phyloP scores from a whole-genome alignment of 2,888 invertebrate genomes.

The Pristionchus japonicus region DNA sequence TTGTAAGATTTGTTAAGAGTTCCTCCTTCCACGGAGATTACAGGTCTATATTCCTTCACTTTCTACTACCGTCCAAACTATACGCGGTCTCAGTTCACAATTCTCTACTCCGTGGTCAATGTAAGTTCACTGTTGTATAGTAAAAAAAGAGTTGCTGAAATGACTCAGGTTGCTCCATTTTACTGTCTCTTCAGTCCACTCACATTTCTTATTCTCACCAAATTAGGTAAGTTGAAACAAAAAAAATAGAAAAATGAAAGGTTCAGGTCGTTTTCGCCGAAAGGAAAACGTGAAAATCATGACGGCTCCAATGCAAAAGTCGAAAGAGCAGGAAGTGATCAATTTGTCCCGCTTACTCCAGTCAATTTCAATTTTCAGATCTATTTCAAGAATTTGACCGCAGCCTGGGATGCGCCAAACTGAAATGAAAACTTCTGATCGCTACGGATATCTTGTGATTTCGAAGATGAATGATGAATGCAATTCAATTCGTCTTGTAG shows the following conservation, averaged over 20 bases:
- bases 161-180: background rate
- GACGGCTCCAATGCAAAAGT: background rate
- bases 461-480: background rate
- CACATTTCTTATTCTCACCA: background rate
- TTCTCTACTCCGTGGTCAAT: background rate
- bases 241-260: background rate
- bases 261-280: background rate
- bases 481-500: background rate
- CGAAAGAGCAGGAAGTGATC: background rate
- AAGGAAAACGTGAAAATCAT: background rate
- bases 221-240: background rate
- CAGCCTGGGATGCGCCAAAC: background rate
- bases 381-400: background rate
- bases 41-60: background rate
- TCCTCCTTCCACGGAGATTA: background rate
- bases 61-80: background rate
- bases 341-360: background rate
- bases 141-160: background rate
- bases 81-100: background rate
- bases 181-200: conserved; percentile 13
- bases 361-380: background rate
- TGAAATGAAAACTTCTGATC: too few relatives aligned
- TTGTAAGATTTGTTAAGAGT: background rate
- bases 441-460: too few relatives aligned
- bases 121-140: background rate